A percentile compares a stretch with the other conserved stretches of the same genome.
Conservation (phyloP, 2,888 invertebrate species). For the Gymnoscelis rufifasciata region DNA sequence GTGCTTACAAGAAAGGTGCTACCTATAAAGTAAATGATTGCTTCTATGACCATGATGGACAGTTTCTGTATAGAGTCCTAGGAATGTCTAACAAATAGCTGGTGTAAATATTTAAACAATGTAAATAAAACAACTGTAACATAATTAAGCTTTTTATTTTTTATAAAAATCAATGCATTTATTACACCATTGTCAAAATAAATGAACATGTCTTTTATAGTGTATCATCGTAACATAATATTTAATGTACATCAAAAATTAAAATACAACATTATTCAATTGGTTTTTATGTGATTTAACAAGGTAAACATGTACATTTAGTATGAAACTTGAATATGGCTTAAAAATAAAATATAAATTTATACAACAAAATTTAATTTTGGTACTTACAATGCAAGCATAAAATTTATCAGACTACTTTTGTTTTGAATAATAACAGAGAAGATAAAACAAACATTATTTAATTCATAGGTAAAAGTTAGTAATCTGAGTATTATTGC, state of each 20-base stretch:
- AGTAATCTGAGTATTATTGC: conserved; percentile 42
- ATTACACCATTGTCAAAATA: conserved; percentile 60
- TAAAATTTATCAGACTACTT: not conserved
- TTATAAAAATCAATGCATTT: conserved; percentile 73
- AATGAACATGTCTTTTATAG: conserved; percentile 35
- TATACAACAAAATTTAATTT: conserved; percentile 4
- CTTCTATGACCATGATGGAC: conserved; percentile 89
- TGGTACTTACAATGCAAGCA: not conserved
- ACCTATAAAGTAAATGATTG: conserved; percentile 88
- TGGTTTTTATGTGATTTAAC: conserved; percentile 15
- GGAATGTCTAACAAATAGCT: conserved; percentile 69
- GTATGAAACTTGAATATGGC: conserved; percentile 67
- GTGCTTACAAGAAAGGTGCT: conserved; percentile 80
- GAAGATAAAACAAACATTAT: too few relatives aligned
- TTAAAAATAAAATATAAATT: conserved; percentile 26
- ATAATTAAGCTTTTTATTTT: conserved; percentile 63
- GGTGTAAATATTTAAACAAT: conserved; percentile 9
- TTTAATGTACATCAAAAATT: conserved; percentile 20
- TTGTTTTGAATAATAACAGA: too few relatives aligned
- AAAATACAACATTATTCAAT: conserved; percentile 29
- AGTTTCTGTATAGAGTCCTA: conserved; percentile 87
- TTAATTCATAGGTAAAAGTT: conserved; percentile 18
- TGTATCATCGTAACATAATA: conserved; percentile 9
- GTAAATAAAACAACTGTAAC: conserved; percentile 54
- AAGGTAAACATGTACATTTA: conserved; percentile 47